These are phyloP conservation scores for Phyllotreta striolata DNA, from an alignment of 2,888 invertebrate species.

Conservation along the genomic window DNA sequence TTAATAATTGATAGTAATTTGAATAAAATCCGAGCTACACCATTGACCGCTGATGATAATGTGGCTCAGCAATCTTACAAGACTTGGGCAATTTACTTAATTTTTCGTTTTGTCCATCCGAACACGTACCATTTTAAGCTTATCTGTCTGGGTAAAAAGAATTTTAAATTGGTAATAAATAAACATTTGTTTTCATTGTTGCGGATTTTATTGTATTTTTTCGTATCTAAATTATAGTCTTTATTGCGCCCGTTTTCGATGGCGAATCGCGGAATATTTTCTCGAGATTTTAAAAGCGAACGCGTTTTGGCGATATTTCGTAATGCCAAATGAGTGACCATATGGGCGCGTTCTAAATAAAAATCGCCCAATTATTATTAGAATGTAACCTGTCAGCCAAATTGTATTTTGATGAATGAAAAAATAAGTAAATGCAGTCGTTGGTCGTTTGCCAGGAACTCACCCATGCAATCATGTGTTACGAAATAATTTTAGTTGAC, in stretches of 20 bases:
- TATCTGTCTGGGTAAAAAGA: slow-evolving; percentile 27
- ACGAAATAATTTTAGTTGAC: slow-evolving; percentile 24
- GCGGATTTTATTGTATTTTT: slow-evolving; percentile 18
- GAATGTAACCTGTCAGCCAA: slow-evolving; percentile 26
- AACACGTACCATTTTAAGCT: slow-evolving; percentile 29
- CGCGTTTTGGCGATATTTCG: neutral
- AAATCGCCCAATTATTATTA: slow-evolving; percentile 18
- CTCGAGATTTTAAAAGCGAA: neutral
- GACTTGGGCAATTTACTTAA: slow-evolving; percentile 48
- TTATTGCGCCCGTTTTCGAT: slow-evolving; percentile 13
- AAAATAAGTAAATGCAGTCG: slow-evolving; percentile 29
- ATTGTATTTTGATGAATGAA: slow-evolving; percentile 25
- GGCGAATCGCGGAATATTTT: too few species aligned
- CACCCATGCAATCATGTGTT: slow-evolving; percentile 27
- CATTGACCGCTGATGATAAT: slow-evolving; percentile 43
- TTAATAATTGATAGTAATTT: too few species aligned
- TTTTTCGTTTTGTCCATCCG: slow-evolving; percentile 42
- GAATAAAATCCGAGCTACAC: neutral
- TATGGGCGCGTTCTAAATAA: slow-evolving; percentile 14
- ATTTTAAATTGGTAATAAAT: slow-evolving; percentile 30
- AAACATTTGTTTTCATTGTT: slow-evolving; percentile 30
- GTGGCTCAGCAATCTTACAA: slow-evolving; percentile 40
- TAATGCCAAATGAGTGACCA: slow-evolving; percentile 10
- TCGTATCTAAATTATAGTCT: slow-evolving; percentile 25
- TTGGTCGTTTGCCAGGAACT: slow-evolving; percentile 27